Evolutionary conservation across 2,888 invertebrate species (phyloP).

Genomic region (Augiades crinisus): DNA sequence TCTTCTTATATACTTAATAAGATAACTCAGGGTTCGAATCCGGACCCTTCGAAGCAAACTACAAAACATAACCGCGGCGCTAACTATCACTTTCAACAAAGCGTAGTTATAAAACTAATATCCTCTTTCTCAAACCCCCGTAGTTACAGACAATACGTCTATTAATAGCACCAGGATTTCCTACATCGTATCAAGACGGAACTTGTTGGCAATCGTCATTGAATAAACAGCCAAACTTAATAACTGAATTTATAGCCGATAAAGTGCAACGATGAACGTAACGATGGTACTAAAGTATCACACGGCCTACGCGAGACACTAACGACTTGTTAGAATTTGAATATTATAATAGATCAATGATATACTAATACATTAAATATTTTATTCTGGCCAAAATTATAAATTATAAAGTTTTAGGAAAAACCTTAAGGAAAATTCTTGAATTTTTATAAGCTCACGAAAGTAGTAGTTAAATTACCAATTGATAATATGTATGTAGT

Average conservation of each 20-base stretch:
- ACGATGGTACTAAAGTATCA: constrained; percentile 4
- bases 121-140: neutral
- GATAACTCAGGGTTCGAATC: too few species aligned
- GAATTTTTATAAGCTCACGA: too few species aligned
- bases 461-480: too few species aligned
- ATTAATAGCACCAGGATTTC: constrained; percentile 4
- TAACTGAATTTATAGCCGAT: constrained; percentile 9
- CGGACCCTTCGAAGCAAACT: too few species aligned
- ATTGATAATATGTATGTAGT: neutral
- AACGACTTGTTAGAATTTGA: constrained; percentile 19
- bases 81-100: neutral
- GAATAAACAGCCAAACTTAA: constrained; percentile 11
- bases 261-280: constrained; percentile 10
- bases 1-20: too few species aligned
- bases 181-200: constrained; percentile 2
- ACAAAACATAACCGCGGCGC: too few species aligned
- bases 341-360: too few species aligned
- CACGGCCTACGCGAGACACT: constrained; percentile 8
- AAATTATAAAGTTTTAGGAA: too few species aligned
- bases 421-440: too few species aligned
- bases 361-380: too few species aligned
- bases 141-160: neutral
- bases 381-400: too few species aligned
- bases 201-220: constrained; percentile 7
- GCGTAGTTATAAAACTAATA: neutral